Evolutionary conservation across 2,797 vertebrate genomes (phyloP), one percentile per base, ranked within the genome.

Genomic region (Atherinosoma microstoma): DNA sequence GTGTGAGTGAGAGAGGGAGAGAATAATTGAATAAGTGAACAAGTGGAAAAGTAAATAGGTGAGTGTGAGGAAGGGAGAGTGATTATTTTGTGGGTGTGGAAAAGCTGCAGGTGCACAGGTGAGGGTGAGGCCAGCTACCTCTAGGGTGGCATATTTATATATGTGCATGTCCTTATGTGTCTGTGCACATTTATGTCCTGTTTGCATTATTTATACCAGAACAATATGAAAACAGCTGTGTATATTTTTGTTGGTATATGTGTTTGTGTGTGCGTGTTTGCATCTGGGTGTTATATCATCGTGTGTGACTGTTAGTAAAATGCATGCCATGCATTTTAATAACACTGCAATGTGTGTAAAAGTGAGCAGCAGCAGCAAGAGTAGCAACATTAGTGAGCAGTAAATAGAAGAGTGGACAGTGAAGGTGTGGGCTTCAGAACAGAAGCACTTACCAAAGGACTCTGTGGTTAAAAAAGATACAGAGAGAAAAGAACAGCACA

Each of bases 241-340:
- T 9, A n/a, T n/a, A 47, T n/a, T 47, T 47, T n/a, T n/a, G 20
- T 47, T 47, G 7, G 45, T 5, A n/a, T 47, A n/a, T n/a, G 20
- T n/a, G 24, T 47, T 9, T 67, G 5, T 47, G 3, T 68, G 20
- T 24, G 6, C 53, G 47, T 61, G 70, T 84, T 51, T 84, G 88
- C 84, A 83, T 91, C 87, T 79, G 76, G 84, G 61, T 38, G 88
- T 92, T 65, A 76, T 42, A 20, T 27, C 40, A 54, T 24, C 70
- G 61, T 76, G 68, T 85, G 94, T 96, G 92, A 94, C 96, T 94
- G 97, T 98, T 99, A 98, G 98, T 99, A 99, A 98, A 98, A 98
- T 98, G 96, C 98, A 99, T 99, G 98, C 98, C 98, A 99, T 99
- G 98, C 98, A 97, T 98, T 99, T 99, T 98, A 97, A 97, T 95